Base-by-base conservation (phyloP, 2,797 vertebrate species). In the Molossus alvarezi region DNA sequence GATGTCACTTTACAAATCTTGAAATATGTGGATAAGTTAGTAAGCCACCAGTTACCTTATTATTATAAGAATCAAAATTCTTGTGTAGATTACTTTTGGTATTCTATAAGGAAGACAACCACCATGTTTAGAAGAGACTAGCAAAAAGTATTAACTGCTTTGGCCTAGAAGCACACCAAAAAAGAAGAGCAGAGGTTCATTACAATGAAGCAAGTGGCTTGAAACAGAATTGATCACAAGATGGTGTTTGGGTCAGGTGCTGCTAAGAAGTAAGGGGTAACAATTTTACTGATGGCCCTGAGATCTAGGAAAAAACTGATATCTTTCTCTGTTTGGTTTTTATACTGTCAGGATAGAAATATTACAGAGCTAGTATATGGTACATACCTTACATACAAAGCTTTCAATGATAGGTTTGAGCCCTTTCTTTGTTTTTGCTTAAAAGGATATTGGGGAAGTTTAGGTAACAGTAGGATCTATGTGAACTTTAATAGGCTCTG, bases 371-470 rank as follows among this genome's bases (percentile, higher is more conserved):
- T 80, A 27, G 4, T 69, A n/a, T 0, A 37, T 12, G 2, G 23
- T 69, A 69, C 25, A 84, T 33, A 60, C 8, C 3, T 94, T 29
- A 15, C 55, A 58, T 72, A 51, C 14, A 87, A 87, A 14, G 1
- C 10, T 58, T 67, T 72, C 65, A 72, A 20, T 25, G 14, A 60
- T 57, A 75, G 6, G 3, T 53, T 83, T 72, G 48, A 84, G 45
- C 17, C 29, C 53, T 91, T 90, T 5, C 17, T 93, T 91, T 91
- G 79, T 57, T 95, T 33, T 88, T 83, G 17, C 37, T 81, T 95
- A 37, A 85, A 90, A 60, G 21, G 4, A 51, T 92, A 37, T 45
- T 48, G 25, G 21, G 8, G 1, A 62, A 14, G 27, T 76, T 92
- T 83, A 41, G 51, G 10, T 73, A 73, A 72, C 13, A 65, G 21